Base-by-base conservation (phyloP, 2,113 vertebrate species). In the Podiceps cristatus region DNA sequence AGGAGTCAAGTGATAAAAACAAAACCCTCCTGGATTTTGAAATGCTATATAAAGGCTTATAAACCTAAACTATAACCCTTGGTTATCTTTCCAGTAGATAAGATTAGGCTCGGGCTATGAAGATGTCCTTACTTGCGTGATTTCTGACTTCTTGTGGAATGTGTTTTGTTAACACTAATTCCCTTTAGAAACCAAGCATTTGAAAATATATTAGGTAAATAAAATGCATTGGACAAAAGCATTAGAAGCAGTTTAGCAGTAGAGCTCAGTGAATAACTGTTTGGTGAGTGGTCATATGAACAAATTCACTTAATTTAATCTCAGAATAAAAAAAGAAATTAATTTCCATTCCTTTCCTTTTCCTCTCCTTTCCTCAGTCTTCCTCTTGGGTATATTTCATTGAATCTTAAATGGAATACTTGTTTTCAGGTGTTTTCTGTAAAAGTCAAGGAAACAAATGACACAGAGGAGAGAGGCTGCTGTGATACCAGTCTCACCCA, bases 21-120 rank as follows among this genome's bases (percentile, higher is more conserved):
- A 91, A 96, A 97, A 96, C 67, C 62, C 40, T 86, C 47, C 44
- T 94, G 71, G 84, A 91, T 95, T 98, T 98, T 96, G 86, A 94
- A 97, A 98, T 89, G 92, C 66, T 95, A 76, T 80, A 88, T 92
- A 96, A 94, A 94, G 58, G 64, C 88, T 73, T 85, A 97, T 88
- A 87, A 53, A 94, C 47, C 59, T 93, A 95, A 92, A 95, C 71
- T 96, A 88, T 86, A 94, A 97, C 66, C 92, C 89, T 79, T 91
- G 80, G 63, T 90, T 96, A 92, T 95, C 97, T 98, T 97, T 88
- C 86, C 84, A 86, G 89, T 93, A 93, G 94, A 94, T 98, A 96
- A 97, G 92, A 94, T 97, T 97, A 98, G 85, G 71, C 40, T 87
- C 50, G 58, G 79, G 13, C n/a, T 96, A 92, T 37, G 89, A 83